Evolutionary conservation across 2,113 vertebrate genomes (phyloP).

Genomic region (Ginglymostoma cirratum): DNA sequence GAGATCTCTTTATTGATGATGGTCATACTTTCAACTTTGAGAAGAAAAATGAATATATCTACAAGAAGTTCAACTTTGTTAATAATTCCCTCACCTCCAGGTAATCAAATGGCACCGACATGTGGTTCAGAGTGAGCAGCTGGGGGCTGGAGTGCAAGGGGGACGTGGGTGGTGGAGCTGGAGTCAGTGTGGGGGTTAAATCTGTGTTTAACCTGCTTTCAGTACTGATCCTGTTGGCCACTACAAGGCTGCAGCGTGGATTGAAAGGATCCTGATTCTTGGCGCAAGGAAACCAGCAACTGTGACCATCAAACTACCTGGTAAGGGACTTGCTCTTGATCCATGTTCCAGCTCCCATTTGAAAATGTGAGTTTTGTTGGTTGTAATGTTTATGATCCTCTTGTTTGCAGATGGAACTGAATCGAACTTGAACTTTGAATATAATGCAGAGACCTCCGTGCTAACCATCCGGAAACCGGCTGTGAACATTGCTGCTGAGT

Average conservation of each 20-base stretch:
- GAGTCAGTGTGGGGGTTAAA: no score
- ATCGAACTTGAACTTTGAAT: conserved; percentile 67
- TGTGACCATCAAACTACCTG: conserved; percentile 58
- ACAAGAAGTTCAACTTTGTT: conserved; percentile 64
- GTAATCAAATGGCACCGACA: conserved; percentile 44
- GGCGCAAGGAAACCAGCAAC: conserved; percentile 66
- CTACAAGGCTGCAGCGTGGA: conserved; percentile 66
- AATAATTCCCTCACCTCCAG: conserved; percentile 66
- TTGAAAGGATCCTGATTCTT: conserved; percentile 73
- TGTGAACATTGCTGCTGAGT: conserved; percentile 66
- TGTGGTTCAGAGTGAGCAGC: no score
- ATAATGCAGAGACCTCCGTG: conserved; percentile 65
- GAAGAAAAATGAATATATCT: conserved; percentile 61
- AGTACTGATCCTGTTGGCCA: conserved; percentile 62
- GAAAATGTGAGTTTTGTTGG: neutral
- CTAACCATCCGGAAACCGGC: conserved; percentile 74
- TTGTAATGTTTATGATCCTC: neutral
- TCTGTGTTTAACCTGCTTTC: neutral
- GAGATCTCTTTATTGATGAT: conserved; percentile 78
- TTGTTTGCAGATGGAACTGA: conserved; percentile 56
- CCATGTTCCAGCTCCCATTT: neutral
- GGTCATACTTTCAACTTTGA: conserved; percentile 76
- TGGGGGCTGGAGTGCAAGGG: no score
- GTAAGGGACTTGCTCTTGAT: conserved; percentile 49
- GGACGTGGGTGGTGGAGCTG: neutral